Base-by-base conservation (phyloP, 2,888 invertebrate genomes). In the Eutolmus rufibarbis region DNA sequence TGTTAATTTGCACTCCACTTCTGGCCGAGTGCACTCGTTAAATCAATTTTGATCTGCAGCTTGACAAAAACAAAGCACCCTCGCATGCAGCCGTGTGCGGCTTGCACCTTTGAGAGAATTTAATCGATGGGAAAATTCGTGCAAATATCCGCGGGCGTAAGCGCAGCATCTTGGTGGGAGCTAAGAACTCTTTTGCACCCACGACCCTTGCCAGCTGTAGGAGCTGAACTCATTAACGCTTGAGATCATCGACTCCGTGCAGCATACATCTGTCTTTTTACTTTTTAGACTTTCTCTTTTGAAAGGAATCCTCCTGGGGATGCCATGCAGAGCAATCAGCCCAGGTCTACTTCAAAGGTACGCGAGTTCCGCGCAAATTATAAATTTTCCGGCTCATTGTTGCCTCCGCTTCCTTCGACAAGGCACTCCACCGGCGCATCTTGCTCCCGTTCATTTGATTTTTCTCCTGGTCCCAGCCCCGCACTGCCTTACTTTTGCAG, bases 1-100 rank as follows among this genome's bases (percentile, higher is more conserved):
- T 87, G 86, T 86, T 87, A 87, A 87, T 87, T 87, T 87, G 79
- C 86, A 57, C 37, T 87, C 74, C 74, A 74, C 43, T 87, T 79
- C 86, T 40, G 51, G 77, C 7, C 66, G 74, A 86, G 87, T 78
- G 86, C 81, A 46, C 87, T 87, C 81, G 79, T 87, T 87, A 86
- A 87, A 86, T 86, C 87, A 85, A 87, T 79, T 87, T 86, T 37
- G 16, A 86, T 86, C 28, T 81, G 46, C 81, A 56, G 28, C 81
- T 81, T 81, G 81, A 81, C 81, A 56, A 81, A 78, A 81, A 81
- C 81, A 81, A 81, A 81, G 81, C 56, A n/a, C 81, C 31, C 81
- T 81, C 14, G 19, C 4, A 76, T 76, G 76, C 76, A 78, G 51
- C 43, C 14, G 81, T 51, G 81, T 81, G 81, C 43, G 34, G n/a